Base-by-base conservation (phyloP, 2,797 vertebrate genomes). In the Cryptoblepharus egeriae region DNA sequence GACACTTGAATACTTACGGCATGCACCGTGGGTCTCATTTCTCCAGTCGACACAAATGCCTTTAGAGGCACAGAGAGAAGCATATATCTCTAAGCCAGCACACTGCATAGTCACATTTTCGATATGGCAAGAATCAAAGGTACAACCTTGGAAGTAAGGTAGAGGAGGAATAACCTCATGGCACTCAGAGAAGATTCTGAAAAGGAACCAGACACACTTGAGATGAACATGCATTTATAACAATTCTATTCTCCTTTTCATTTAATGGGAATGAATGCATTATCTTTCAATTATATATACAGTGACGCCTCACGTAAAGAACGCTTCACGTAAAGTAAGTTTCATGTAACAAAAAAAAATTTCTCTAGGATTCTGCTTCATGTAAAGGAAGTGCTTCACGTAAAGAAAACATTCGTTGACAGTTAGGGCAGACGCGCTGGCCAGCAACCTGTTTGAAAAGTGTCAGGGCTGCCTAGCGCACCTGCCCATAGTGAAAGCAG, bases 41-140 rank as follows among this genome's bases (percentile, higher is more conserved):
- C 96, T 93, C 96, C 96, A 96, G 83, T 95, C 89, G 16, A 96
- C 30, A 77, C 96, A 96, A 45, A 94, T 26, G 12, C 91, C 93
- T 20, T 80, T 82, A 30, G 89, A 24, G 0, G 90, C 91, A 11
- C 96, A 96, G 72, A 95, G 92, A 1, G 93, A 75, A 5, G 95
- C 93, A 1, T 96, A 96, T 1, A 95, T 91, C 90, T 96, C 94
- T 75, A 96, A 82, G 64, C 89, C 76, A 1, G 95, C 95, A 73
- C 96, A 96, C 77, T 87, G 77, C 67, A 92, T 80, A 1, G 12
- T 75, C 5, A 1, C 0, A 22, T 84, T 2, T 0, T 1, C 11
- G 60, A 87, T 24, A 20, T 92, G 91, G 75, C 96, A 96, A 10
- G 81, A 73, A 81, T 96, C 96, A 4, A 94, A 95, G 55, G 88